Evolutionary conservation across 2,113 vertebrate species (phyloP).

Genomic region (Pelvicachromis taeniatus): DNA sequence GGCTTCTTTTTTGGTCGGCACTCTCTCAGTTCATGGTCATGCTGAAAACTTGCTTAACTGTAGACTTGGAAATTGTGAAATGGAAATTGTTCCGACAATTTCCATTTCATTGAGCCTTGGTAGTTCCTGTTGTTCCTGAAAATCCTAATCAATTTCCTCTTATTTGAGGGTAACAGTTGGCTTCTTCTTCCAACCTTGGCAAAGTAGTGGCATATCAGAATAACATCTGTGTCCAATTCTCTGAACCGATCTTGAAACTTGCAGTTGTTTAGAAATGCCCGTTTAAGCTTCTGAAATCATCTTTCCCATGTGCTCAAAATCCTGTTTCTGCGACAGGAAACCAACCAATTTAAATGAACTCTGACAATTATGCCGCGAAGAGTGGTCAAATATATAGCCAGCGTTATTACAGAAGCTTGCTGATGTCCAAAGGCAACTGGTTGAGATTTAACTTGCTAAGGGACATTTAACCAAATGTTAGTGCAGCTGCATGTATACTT

Average conservation of each 20-base stretch:
- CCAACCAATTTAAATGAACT: background rate
- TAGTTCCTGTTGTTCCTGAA: background rate
- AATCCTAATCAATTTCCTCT: background rate
- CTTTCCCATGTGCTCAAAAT: background rate
- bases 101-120: background rate
- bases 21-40: background rate
- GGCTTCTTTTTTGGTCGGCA: background rate
- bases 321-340: background rate
- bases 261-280: background rate
- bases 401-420: background rate
- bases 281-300: background rate
- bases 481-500: background rate
- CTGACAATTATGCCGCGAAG: background rate
- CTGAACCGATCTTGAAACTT: background rate
- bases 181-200: background rate
- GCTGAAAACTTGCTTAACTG: background rate
- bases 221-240: background rate
- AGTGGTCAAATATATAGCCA: background rate
- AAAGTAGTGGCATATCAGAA: background rate
- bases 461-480: background rate
- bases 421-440: background rate
- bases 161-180: rapidly evolving
- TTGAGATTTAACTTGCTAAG: background rate
- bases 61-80: no score
- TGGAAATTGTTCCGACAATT: background rate